Evolutionary conservation across 2,888 invertebrate species (phyloP), one percentile per base, ranked within the genome.

Genomic region (Atherix ibis): DNA sequence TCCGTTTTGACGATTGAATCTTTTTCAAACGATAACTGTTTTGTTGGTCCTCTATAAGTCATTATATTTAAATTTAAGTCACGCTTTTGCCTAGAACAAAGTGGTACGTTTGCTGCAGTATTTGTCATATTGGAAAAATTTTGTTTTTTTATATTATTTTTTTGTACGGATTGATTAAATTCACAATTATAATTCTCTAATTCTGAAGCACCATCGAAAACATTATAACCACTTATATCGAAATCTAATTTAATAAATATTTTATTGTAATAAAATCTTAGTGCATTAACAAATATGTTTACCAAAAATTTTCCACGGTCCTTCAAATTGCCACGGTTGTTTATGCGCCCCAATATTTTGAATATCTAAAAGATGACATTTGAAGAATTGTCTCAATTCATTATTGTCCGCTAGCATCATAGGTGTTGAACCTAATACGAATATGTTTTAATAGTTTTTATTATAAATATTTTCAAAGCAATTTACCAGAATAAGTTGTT

Each of bases 401-500:
- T 49, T 49, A 49, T 54, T 53, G 46, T 58, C 54, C 43, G 56
- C 56, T 44, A 60, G 46, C 56, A 55, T 54, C 35, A 59, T 49
- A 37, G 60, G 61, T 17, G 59, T 59, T 54, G 59, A 60, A 41
- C 61, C 61, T 60, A 16, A 4, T 39, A 43, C 19, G 27, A 32
- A 19, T n/a, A n/a, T n/a, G n/a, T n/a, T n/a, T n/a, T n/a, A n/a
- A 24, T 24, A 25, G 38, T 13, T 30, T 24, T 5, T 19, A 30
- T 6, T 8, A 27, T 8, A 30, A 6, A 14, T 14, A 25, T 27
- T 12, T 4, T 9, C n/a, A 5, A 22, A 22, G 10, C 10, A 28
- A 39, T 14, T 76, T 72, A 31, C 91, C 92, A 27, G 83, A 72
- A 57, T 89, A 91, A 1, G 89, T 91, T 34, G 84, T 85, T 45